These are phyloP conservation scores for Andrena chrysosceles DNA, from an alignment of 2,888 invertebrate species.

Conservation along the genomic window DNA sequence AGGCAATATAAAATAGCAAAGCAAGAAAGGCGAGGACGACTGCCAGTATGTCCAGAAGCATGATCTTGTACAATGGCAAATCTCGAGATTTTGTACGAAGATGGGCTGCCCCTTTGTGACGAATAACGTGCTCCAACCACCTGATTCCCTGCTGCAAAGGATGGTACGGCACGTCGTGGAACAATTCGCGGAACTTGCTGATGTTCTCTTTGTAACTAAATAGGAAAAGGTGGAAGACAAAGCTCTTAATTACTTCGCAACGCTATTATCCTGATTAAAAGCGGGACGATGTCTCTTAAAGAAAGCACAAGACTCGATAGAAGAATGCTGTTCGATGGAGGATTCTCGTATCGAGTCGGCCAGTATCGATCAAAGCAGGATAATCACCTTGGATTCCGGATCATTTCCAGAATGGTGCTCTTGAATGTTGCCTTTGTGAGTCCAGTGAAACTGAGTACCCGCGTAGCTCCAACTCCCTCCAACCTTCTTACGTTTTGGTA, in stretches of 20 bases:
- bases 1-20: neutral
- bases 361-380: conserved; percentile 12
- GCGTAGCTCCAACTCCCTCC: conserved; percentile 45
- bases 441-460: neutral
- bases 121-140: conserved; percentile 74
- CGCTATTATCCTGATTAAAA: conserved; percentile 51
- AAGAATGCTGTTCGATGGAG: conserved; percentile 12
- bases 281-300: conserved; percentile 15
- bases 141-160: conserved; percentile 66
- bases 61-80: conserved; percentile 51
- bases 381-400: conserved; percentile 64
- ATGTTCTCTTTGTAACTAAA: conserved; percentile 72
- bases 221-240: conserved; percentile 38
- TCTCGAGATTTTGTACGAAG: conserved; percentile 58
- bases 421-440: conserved; percentile 43
- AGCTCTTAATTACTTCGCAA: conserved; percentile 49
- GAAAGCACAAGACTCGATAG: conserved; percentile 17
- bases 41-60: conserved; percentile 31
- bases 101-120: conserved; percentile 68
- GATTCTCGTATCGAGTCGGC: neutral
- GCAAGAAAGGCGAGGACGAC: neutral
- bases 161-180: conserved; percentile 60
- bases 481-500: neutral
- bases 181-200: conserved; percentile 52
- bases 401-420: conserved; percentile 57